phyloP scores from a whole-genome alignment of 1,140 invertebrate genomes.

The Anadara kagoshimensis region DNA sequence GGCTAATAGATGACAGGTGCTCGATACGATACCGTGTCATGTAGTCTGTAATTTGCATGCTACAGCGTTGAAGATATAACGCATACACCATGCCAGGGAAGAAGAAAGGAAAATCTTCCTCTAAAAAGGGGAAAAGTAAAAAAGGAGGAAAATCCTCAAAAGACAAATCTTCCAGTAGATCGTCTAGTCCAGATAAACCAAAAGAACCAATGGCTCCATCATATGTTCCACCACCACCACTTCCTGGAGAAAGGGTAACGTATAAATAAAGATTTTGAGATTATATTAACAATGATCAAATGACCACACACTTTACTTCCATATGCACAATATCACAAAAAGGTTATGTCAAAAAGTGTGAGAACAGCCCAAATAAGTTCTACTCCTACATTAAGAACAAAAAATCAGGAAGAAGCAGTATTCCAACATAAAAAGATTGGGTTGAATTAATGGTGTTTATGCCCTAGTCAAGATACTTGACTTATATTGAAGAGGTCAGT shows the following conservation, averaged over 20 bases:
- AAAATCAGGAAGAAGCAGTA: neutral
- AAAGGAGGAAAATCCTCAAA: constrained; percentile 45
- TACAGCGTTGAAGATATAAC: neutral
- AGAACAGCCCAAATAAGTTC: neutral
- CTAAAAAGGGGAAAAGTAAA: constrained; percentile 52
- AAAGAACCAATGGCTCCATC: constrained; percentile 51
- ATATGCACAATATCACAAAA: neutral
- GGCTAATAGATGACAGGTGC: no score
- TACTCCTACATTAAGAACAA: neutral
- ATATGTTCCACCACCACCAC: constrained; percentile 51
- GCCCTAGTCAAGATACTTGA: no score
- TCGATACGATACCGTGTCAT: no score
- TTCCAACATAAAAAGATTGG: neutral
- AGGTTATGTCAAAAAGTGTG: neutral
- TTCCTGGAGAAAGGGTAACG: constrained; percentile 62
- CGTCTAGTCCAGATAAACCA: constrained; percentile 20
- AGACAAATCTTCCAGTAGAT: constrained; percentile 22
- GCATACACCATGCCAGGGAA: constrained; percentile 51
- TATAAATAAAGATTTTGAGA: neutral
- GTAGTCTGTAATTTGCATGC: no score
- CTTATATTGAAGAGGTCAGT: no score
- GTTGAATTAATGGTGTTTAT: no score
- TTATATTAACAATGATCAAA: neutral
- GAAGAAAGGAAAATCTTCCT: constrained; percentile 51
- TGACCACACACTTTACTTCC: neutral